Evolutionary conservation across 2,113 vertebrate genomes (phyloP).

Genomic region (Cryptomyrus ogoouensis): DNA sequence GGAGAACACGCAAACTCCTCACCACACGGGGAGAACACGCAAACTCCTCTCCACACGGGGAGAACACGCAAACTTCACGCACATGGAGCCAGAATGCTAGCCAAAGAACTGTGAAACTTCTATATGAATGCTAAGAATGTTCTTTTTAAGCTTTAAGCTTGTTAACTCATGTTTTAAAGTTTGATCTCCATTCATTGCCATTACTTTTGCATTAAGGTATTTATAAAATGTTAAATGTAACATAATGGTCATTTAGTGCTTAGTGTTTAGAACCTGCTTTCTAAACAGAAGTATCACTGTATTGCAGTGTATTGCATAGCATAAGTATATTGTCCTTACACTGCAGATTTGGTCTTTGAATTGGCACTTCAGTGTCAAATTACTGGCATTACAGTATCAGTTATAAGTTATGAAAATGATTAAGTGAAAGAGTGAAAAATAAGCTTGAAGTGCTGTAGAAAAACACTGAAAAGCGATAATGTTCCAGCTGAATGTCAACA

Average conservation of each 20-base stretch:
- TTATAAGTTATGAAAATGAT: neutral
- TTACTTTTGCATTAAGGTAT: neutral
- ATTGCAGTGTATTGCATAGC: neutral
- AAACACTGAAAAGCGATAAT: neutral
- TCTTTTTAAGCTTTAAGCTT: neutral
- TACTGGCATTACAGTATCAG: neutral
- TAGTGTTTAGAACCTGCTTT: neutral
- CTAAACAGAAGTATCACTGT: neutral
- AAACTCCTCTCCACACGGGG: too few species aligned
- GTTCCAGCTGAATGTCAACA: neutral
- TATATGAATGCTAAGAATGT: neutral
- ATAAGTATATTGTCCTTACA: neutral
- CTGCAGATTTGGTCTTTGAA: neutral
- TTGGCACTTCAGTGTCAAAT: neutral
- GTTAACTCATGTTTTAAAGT: neutral
- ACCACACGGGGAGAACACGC: too few species aligned
- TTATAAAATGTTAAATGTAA: neutral
- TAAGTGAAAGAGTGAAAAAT: neutral
- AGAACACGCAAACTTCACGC: too few species aligned
- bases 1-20: too few species aligned
- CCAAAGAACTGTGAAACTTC: neutral
- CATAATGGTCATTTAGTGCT: neutral
- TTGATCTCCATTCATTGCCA: neutral
- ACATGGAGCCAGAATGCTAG: neutral
- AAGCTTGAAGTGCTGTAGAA: neutral